Percentiles rank a stretch among this genome's conserved stretches.
Evolutionary conservation across 2,113 vertebrate genomes (phyloP).

Genomic region (Gymnocephalus cernua): DNA sequence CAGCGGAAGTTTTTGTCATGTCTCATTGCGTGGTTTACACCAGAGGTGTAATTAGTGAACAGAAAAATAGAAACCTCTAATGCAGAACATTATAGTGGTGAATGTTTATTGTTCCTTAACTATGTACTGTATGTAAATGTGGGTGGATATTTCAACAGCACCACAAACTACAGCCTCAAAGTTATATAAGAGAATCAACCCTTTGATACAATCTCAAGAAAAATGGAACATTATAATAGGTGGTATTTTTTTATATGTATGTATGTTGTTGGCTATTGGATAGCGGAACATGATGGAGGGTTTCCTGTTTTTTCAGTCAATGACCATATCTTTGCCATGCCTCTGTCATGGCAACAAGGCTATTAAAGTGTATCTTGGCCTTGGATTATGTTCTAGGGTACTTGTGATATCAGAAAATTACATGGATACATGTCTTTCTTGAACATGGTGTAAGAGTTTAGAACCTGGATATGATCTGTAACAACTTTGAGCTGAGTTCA

Average conservation of each 20-base stretch:
- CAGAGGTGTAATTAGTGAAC: neutral
- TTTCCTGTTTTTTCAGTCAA: neutral
- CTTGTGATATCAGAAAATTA: neutral
- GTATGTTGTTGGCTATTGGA: neutral
- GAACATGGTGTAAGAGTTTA: neutral
- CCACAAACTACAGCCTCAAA: constrained; percentile 1
- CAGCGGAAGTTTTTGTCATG: neutral
- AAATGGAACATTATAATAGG: neutral
- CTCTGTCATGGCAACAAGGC: neutral
- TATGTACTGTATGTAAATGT: neutral
- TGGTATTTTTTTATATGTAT: neutral
- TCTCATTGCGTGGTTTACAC: neutral
- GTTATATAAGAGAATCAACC: neutral
- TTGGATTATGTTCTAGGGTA: neutral
- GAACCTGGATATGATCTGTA: constrained; percentile 19
- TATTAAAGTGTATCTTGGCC: constrained; percentile 13
- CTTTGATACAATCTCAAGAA: constrained; percentile 7
- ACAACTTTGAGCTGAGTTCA: constrained; percentile 9
- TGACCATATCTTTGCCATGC: neutral
- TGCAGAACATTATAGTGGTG: neutral
- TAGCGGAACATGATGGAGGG: neutral
- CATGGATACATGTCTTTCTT: neutral
- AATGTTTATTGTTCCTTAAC: neutral
- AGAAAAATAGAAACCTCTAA: neutral
- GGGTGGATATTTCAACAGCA: neutral